Evolutionary conservation across 1,140 invertebrate species (phyloP).

Genomic region (Panagrolaimus sp.): DNA sequence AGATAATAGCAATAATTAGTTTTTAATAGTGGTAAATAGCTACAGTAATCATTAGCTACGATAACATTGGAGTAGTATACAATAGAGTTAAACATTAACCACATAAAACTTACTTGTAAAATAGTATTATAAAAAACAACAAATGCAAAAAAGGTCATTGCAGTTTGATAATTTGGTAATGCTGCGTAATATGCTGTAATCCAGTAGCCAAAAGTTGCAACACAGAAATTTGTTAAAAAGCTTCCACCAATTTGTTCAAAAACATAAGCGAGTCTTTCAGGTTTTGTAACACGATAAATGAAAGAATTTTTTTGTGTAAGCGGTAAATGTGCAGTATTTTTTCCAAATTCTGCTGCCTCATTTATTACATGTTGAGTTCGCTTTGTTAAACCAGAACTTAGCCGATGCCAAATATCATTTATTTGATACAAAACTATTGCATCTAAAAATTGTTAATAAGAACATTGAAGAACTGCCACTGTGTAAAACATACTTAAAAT

Average conservation of each 20-base stretch:
- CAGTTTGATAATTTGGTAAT: not conserved
- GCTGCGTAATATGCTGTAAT: not conserved
- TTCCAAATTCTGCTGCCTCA: not conserved
- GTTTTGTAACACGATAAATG: not conserved
- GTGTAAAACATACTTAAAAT: not conserved
- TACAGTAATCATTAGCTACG: too few species aligned
- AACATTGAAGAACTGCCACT: not conserved
- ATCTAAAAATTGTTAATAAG: not conserved
- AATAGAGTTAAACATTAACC: too few species aligned
- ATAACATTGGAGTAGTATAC: too few species aligned
- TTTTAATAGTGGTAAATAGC: too few species aligned
- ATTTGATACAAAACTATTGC: slow-evolving; percentile 2
- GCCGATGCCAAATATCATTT: not conserved
- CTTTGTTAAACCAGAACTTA: not conserved
- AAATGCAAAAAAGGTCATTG: not conserved
- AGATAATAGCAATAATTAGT: too few species aligned
- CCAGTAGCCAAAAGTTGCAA: not conserved
- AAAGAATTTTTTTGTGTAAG: not conserved
- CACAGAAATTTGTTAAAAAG: slow-evolving; percentile 1
- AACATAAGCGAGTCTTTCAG: not conserved
- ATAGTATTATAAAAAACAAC: slow-evolving; percentile 1
- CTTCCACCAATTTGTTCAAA: slow-evolving; percentile 1
- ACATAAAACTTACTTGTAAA: not conserved
- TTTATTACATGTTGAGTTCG: not conserved
- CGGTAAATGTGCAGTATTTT: not conserved